Base-by-base conservation (phyloP, 1,140 invertebrate species). In the Lucilia cuprina region DNA sequence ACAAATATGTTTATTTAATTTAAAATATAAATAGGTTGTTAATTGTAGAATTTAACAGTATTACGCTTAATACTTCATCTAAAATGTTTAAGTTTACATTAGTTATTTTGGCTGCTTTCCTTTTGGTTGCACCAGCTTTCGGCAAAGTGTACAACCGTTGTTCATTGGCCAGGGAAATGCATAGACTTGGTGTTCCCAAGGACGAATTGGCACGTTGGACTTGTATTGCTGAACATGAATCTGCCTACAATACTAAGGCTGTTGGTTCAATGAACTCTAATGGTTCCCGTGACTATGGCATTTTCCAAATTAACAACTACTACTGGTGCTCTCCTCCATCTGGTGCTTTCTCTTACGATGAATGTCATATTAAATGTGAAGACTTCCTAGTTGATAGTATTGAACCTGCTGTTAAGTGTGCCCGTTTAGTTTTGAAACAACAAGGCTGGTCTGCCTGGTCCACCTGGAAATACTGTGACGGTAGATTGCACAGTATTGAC, bases 71-170 rank as follows among this genome's bases (percentile, higher is more conserved):
- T 30, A 30, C 25, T 30, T 30, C 25, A 30, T 30, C 25, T n/a
- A 30, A 30, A 30, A 30, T 30, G 25, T 30, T 30, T 30, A 30
- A 30, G 25, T 30, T 30, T 30, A 30, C 25, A 30, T 30, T 30
- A 1, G 25, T 30, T 3, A 30, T 30, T 30, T 30, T 30, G 25
- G 25, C 25, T 30, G 25, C 25, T 30, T 30, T 30, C 25, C 25
- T 30, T 3, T 30, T 30, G 3, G 25, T 30, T 1, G 25, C 25
- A 2, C 25, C 25, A 30, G 25, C 25, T 3, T 30, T 30, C 25
- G 3, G 25, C 25, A 30, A 30, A 30, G 25, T 30, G 3, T 30
- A 30, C 25, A 77, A 93, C 10, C 91, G 93, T 30, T 96, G 95
- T 86, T 94, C 95, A 84, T 83, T 90, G 30, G 89, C 89, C 9